These are phyloP conservation scores for Archips crataeganus DNA, from an alignment of 2,888 invertebrate genomes.

Conservation along the genomic window DNA sequence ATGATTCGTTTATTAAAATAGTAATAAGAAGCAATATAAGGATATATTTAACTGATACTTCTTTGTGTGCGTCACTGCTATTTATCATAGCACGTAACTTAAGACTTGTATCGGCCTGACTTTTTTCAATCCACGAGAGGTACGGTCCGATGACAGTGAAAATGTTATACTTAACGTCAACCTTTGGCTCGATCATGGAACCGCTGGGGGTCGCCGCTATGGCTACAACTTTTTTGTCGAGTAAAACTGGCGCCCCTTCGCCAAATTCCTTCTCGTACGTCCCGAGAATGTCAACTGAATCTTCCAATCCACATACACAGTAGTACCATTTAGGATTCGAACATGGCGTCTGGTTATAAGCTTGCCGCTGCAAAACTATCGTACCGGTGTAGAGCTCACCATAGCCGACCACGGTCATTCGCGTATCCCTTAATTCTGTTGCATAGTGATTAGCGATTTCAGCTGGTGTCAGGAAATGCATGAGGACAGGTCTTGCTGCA, in stretches of 20 bases:
- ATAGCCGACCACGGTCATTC: slow-evolving; percentile 61
- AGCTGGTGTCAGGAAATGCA: slow-evolving; percentile 54
- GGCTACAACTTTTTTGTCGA: slow-evolving; percentile 59
- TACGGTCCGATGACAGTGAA: slow-evolving; percentile 71
- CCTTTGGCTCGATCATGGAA: slow-evolving; percentile 48
- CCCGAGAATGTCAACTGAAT: slow-evolving; percentile 42
- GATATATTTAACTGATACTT: slow-evolving; percentile 27
- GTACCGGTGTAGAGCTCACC: slow-evolving; percentile 53
- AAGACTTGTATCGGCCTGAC: slow-evolving; percentile 14
- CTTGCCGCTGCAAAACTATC: slow-evolving; percentile 59
- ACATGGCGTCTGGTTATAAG: slow-evolving; percentile 64
- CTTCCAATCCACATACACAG: slow-evolving; percentile 69
- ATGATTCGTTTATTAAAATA: slow-evolving; percentile 50
- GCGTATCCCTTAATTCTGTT: slow-evolving; percentile 58
- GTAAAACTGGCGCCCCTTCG: slow-evolving; percentile 66
- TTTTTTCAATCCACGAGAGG: slow-evolving; percentile 63
- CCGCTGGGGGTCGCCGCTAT: slow-evolving; percentile 61
- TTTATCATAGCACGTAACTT: neutral
- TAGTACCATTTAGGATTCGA: slow-evolving; percentile 71
- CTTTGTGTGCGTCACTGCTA: neutral
- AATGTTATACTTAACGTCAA: slow-evolving; percentile 59
- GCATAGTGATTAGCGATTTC: slow-evolving; percentile 60
- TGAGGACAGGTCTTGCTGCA: slow-evolving; percentile 53
- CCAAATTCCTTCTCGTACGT: slow-evolving; percentile 62
- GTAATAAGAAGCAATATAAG: slow-evolving; percentile 51